A percentile compares a stretch with the other conserved stretches of the same genome.
These are phyloP conservation scores for Drosophila nebulosa DNA, from an alignment of 1,140 invertebrate species.

Conservation along the genomic window DNA sequence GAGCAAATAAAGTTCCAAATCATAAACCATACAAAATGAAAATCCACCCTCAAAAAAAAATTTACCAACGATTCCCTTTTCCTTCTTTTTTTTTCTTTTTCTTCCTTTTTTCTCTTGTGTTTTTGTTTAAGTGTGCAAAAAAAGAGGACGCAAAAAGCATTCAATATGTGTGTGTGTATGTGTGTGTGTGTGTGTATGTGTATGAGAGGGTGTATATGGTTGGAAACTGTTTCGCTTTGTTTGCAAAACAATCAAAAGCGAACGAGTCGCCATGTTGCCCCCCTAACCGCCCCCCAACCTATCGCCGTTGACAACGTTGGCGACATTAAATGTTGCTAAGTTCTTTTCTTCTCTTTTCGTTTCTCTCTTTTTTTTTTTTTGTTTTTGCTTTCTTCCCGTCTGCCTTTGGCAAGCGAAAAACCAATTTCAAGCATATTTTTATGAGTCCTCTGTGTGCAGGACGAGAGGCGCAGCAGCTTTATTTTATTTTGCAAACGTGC, in stretches of 20 bases:
- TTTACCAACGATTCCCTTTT: constrained; percentile 50
- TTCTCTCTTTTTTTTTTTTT: too few species aligned
- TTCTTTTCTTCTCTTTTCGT: constrained; percentile 59
- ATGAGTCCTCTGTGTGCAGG: constrained; percentile 60
- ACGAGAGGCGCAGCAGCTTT: constrained; percentile 64
- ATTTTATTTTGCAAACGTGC: constrained; percentile 73
- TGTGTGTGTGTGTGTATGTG: constrained; percentile 20
- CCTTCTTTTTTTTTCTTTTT: constrained; percentile 49
- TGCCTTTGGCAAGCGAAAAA: constrained; percentile 47
- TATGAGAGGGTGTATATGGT: constrained; percentile 23
- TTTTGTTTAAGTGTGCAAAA: constrained; percentile 60
- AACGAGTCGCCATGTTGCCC: constrained; percentile 30
- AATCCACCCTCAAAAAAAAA: constrained; percentile 77
- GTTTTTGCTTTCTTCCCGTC: constrained; percentile 25
- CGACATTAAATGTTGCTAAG: constrained; percentile 71
- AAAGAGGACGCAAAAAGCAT: constrained; percentile 63
- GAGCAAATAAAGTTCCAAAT: constrained; percentile 74
- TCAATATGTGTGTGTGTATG: constrained; percentile 12
- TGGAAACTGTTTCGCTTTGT: constrained; percentile 65
- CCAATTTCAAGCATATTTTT: constrained; percentile 77
- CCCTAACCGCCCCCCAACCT: neutral
- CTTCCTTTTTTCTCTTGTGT: constrained; percentile 49
- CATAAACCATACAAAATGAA: constrained; percentile 78
- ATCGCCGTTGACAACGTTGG: constrained; percentile 51
- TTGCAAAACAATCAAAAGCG: constrained; percentile 75